These are phyloP conservation scores for Oxyura jamaicensis DNA, from an alignment of 2,113 vertebrate genomes.

Conservation along the genomic window DNA sequence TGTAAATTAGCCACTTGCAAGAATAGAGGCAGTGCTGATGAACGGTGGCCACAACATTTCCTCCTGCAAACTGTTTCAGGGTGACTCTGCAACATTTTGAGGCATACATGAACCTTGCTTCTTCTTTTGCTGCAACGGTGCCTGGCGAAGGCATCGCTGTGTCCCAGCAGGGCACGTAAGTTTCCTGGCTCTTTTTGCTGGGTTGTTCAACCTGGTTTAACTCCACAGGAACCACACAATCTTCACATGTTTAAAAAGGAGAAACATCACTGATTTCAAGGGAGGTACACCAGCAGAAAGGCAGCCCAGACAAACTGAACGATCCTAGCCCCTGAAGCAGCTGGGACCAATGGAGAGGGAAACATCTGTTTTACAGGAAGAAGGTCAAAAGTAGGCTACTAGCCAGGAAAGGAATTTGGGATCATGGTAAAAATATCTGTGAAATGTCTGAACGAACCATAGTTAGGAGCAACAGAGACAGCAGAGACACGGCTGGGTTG, in stretches of 20 bases:
- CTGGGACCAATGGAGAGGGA: background rate
- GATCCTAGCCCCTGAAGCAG: background rate
- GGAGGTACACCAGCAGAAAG: background rate
- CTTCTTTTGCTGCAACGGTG: fast-evolving
- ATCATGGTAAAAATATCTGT: background rate
- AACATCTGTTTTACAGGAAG: conserved; percentile 4
- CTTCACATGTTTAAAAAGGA: background rate
- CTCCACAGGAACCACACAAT: background rate
- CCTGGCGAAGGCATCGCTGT: fast-evolving
- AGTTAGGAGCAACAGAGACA: background rate
- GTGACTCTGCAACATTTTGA: background rate
- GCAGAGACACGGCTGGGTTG: background rate
- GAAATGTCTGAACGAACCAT: background rate
- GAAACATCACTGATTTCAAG: background rate
- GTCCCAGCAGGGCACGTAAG: background rate
- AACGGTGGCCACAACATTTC: fast-evolving
- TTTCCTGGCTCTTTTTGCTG: background rate
- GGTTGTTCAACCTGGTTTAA: background rate
- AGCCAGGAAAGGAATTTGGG: conserved; percentile 2
- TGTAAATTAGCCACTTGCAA: background rate
- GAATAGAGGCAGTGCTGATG: background rate
- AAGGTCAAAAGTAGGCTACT: background rate
- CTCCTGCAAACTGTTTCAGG: background rate
- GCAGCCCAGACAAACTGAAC: background rate
- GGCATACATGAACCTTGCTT: background rate